phyloP scores from a whole-genome alignment of 2,113 vertebrate species.

The Piliocolobus tephrosceles region DNA sequence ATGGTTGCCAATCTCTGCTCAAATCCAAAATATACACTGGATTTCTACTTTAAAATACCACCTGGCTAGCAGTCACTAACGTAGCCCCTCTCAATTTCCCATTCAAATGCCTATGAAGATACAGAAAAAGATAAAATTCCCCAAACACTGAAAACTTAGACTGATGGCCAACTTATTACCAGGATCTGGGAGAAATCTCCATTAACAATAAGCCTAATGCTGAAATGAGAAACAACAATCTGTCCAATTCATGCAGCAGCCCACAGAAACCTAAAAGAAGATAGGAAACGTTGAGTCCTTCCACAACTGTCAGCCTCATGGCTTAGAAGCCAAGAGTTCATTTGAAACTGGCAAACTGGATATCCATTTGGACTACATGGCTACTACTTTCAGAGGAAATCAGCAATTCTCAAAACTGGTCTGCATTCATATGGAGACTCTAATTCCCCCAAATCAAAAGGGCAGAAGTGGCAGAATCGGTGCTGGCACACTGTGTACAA shows the following conservation, averaged over 20 bases:
- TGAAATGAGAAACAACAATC: not conserved
- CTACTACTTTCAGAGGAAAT: not conserved
- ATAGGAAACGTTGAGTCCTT: not conserved
- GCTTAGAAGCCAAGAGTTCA: not conserved
- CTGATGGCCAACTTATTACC: not conserved
- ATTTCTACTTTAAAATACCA: conserved; percentile 21
- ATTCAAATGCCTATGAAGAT: conserved; percentile 24
- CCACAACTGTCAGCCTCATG: not conserved
- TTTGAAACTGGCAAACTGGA: not conserved
- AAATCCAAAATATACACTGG: not conserved
- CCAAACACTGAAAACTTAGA: conserved; percentile 46
- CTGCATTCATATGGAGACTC: not conserved
- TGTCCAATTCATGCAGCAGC: not conserved
- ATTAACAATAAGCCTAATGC: not conserved
- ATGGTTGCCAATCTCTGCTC: not conserved
- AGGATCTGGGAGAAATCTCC: conserved; percentile 28
- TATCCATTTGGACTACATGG: not conserved
- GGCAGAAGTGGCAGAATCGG: not conserved
- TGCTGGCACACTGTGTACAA: not conserved
- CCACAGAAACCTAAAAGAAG: not conserved
- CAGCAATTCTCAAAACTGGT: not conserved
- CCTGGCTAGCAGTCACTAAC: not conserved
- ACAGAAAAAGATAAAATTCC: conserved; percentile 39
- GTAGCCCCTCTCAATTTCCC: not conserved
- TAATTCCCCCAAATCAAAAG: not conserved